phyloP scores from a whole-genome alignment of 2,888 invertebrate species.

The Aleiodes leptofemur region DNA sequence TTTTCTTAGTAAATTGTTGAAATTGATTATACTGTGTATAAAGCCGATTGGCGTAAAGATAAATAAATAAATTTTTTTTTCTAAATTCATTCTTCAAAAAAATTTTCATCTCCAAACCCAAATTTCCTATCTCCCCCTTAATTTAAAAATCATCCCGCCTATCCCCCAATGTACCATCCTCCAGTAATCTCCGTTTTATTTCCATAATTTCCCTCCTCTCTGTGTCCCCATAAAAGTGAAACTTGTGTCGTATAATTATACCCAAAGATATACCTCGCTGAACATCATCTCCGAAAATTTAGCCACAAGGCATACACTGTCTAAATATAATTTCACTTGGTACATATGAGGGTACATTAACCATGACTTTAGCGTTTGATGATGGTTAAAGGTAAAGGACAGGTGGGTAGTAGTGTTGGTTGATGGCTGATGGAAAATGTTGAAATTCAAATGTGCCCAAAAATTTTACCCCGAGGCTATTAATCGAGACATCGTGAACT shows the following conservation, averaged over 20 bases:
- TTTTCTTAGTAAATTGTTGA: no score
- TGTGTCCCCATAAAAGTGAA: constrained; percentile 16
- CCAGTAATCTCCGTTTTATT: background rate
- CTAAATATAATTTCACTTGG: constrained; percentile 38
- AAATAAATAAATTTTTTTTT: no score
- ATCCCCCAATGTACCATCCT: no score
- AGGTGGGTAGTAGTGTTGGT: background rate
- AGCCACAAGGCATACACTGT: constrained; percentile 36
- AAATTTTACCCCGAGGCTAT: constrained; percentile 35
- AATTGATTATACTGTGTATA: no score
- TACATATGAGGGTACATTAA: constrained; percentile 19
- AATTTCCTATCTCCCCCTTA: no score
- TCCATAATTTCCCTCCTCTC: constrained; percentile 16
- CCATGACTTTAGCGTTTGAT: constrained; percentile 7
- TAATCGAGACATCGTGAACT: constrained; percentile 38
- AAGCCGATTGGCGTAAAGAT: no score
- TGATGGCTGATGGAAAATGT: constrained; percentile 18
- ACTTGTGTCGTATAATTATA: constrained; percentile 27
- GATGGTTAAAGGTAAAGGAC: background rate
- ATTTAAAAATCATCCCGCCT: no score
- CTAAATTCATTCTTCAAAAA: no score
- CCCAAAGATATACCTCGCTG: background rate
- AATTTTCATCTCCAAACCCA: no score
- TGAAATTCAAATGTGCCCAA: constrained; percentile 18
- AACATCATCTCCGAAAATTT: constrained; percentile 17